Conservation (phyloP, 2,113 vertebrate genomes). For the Prochilodus magdalenae region DNA sequence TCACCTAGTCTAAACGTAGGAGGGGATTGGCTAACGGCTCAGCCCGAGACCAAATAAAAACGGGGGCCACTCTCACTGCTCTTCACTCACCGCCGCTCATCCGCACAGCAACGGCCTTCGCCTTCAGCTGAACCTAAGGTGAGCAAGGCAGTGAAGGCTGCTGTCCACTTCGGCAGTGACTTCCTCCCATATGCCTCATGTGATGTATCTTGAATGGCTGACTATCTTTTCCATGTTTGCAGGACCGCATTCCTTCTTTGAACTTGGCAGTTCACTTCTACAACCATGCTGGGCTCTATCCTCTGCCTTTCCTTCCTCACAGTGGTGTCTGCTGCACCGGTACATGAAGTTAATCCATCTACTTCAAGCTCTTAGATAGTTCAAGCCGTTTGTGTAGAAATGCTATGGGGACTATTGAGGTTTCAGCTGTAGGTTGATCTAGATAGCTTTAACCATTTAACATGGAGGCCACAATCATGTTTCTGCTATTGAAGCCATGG, state of each 20-base stretch:
- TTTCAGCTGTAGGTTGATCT: background rate
- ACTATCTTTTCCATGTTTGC: background rate
- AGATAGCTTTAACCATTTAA: background rate
- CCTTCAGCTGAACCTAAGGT: background rate
- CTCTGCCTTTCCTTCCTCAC: conserved; percentile 69
- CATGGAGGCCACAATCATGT: no score
- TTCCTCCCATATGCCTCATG: background rate
- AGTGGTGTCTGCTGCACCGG: conserved; percentile 69
- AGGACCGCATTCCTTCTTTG: background rate
- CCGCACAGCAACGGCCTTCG: background rate
- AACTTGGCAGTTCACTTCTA: conserved; percentile 43
- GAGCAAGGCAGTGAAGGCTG: background rate
- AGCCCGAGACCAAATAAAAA: conserved; percentile 44
- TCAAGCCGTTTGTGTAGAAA: background rate
- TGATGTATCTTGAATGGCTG: background rate
- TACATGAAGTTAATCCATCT: conserved; percentile 54
- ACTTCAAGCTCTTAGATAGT: background rate
- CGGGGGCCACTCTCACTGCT: background rate
- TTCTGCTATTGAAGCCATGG: no score
- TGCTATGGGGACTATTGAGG: background rate
- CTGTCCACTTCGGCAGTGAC: background rate
- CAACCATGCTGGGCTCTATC: conserved; percentile 69
- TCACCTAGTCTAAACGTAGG: conserved; percentile 4
- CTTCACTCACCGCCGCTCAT: background rate
- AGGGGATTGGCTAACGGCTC: conserved; percentile 36